Evolutionary conservation across 2,888 invertebrate genomes (phyloP).

Genomic region (Choristoneura rosaceana): DNA sequence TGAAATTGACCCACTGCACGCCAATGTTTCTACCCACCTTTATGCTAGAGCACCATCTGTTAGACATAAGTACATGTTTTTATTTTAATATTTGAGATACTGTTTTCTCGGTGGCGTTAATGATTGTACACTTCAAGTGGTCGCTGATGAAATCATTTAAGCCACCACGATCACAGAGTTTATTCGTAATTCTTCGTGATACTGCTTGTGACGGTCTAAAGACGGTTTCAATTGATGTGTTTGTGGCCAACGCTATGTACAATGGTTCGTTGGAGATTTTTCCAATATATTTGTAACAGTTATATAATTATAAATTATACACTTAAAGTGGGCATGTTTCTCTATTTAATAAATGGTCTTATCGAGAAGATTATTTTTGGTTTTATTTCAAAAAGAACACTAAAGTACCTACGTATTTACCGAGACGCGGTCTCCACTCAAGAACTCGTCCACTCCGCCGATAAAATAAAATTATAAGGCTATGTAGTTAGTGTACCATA

Average conservation of each 20-base stretch:
- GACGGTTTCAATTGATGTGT: conserved; percentile 2
- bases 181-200: background rate
- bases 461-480: no score
- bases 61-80: conserved; percentile 27
- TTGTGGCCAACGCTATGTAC: conserved; percentile 26
- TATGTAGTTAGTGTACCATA: no score
- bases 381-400: conserved; percentile 13
- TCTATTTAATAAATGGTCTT: conserved; percentile 41
- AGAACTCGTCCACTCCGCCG: no score
- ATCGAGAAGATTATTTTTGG: conserved; percentile 35
- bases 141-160: background rate
- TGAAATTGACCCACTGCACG: no score
- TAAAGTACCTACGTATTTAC: background rate
- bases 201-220: conserved; percentile 35
- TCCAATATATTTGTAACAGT: conserved; percentile 32
- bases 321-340: conserved; percentile 34
- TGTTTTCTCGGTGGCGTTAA: background rate
- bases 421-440: no score
- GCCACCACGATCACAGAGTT: background rate
- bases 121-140: background rate
- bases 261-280: conserved; percentile 15
- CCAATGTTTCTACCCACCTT: conserved; percentile 28
- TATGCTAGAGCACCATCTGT: conserved; percentile 26
- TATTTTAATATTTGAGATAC: background rate
- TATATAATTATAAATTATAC: conserved; percentile 26